Evolutionary conservation across 2,797 vertebrate genomes (phyloP).

Genomic region (Loris lydekkerianus): DNA sequence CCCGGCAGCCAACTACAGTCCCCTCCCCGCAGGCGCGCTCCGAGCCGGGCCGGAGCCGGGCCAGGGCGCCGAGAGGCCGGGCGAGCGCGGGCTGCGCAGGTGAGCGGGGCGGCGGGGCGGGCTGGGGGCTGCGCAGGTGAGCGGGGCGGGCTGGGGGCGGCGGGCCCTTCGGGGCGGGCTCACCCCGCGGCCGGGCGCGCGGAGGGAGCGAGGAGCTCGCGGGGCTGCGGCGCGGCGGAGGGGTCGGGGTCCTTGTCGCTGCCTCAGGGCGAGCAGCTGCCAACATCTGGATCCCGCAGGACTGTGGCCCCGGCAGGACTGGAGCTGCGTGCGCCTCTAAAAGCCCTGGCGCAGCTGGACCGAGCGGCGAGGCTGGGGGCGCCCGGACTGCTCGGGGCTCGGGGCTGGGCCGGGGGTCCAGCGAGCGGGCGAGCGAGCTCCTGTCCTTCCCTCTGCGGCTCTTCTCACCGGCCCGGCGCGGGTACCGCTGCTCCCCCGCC

Average conservation of each 20-base stretch:
- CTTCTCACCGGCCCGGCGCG: background rate
- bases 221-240: background rate
- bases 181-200: background rate
- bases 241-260: background rate
- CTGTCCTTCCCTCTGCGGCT: background rate
- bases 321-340: background rate
- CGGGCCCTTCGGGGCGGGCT: background rate
- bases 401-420: background rate
- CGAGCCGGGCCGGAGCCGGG: background rate
- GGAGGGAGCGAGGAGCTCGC: background rate
- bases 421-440: background rate
- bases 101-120: constrained; percentile 27
- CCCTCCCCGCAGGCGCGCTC: constrained; percentile 36
- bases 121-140: constrained; percentile 63
- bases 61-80: background rate
- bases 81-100: constrained; percentile 51
- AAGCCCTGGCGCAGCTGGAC: background rate
- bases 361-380: background rate
- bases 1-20: constrained; percentile 67
- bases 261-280: background rate
- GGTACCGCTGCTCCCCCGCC: background rate
- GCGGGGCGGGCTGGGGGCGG: background rate
- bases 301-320: rapidly evolving
- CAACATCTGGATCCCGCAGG: background rate
- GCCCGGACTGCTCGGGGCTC: background rate